A percentile compares a stretch with the other conserved stretches of the same genome.
Evolutionary conservation across 2,888 invertebrate genomes (phyloP).

Genomic region (Villa cingulata): DNA sequence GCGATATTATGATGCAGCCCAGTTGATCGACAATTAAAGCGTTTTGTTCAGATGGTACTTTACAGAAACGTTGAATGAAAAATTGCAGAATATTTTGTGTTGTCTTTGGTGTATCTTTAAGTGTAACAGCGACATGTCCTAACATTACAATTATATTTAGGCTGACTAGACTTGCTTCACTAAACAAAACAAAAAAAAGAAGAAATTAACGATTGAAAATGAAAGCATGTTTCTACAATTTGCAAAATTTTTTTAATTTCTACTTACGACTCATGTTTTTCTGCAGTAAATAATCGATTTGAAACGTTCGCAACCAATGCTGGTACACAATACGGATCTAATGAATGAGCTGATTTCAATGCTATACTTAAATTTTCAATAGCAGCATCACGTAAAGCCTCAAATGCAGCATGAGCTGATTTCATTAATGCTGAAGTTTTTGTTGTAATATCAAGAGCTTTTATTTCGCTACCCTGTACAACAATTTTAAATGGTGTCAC

Average conservation of each 20-base stretch:
- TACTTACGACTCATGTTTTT: slow-evolving; percentile 65
- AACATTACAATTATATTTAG: slow-evolving; percentile 95
- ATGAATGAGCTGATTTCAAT: slow-evolving; percentile 72
- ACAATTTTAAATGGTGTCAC: slow-evolving; percentile 34
- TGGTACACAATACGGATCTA: slow-evolving; percentile 86
- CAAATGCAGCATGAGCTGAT: slow-evolving; percentile 60
- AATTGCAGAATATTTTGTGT: slow-evolving; percentile 92
- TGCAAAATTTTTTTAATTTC: not conserved
- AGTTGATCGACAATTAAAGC: slow-evolving; percentile 92
- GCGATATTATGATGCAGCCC: slow-evolving; percentile 94
- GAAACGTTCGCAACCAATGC: slow-evolving; percentile 94
- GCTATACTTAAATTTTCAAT: slow-evolving; percentile 93
- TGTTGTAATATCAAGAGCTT: slow-evolving; percentile 37
- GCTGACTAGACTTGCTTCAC: slow-evolving; percentile 83
- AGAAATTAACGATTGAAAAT: not conserved
- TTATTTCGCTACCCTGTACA: slow-evolving; percentile 51
- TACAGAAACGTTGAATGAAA: slow-evolving; percentile 89
- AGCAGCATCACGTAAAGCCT: slow-evolving; percentile 84
- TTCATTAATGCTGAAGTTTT: slow-evolving; percentile 21
- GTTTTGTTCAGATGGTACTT: slow-evolving; percentile 84
- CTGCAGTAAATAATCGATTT: slow-evolving; percentile 86
- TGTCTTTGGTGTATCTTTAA: slow-evolving; percentile 86
- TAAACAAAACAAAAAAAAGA: slow-evolving; percentile 30
- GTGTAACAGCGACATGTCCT: slow-evolving; percentile 89
- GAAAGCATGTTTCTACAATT: not conserved